Evolutionary conservation across 2,797 vertebrate species (phyloP), one percentile per base, ranked within the genome.

Genomic region (Carduelis carduelis): DNA sequence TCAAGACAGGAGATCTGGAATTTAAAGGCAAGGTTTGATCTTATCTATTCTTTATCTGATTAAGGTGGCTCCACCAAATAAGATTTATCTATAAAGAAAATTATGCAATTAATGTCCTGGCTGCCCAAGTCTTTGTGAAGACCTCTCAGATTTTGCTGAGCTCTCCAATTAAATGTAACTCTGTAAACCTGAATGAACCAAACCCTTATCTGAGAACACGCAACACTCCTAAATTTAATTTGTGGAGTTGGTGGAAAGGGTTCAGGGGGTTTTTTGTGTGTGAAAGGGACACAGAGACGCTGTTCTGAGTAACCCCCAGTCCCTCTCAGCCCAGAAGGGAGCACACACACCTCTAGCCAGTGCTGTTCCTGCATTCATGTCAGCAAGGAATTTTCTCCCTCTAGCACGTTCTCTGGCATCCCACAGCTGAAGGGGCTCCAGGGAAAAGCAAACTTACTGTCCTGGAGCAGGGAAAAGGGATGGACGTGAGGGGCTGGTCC

Each of bases 21-120:
- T 95, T 70, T 93, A 98, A 98, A 98, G 97, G 93, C 97, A 94
- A 97, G 97, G 98, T 98, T 98, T 97, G 98, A 99, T 98, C 97
- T 98, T 98, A 98, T 98, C 98, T 96, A 55, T 96, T 95, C 91
- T 90, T 98, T 97, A 98, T 98, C 98, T 96, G 97, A 98, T 96
- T 93, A 96, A 89, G 55, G 95, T 91, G 97, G 97, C 97, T 98
- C 97, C 98, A 85, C 95, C 93, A 95, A 91, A 96, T 95, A 95
- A 96, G 96, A 96, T 96, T 96, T 97, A 97, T 97, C 97, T 97
- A 94, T 92, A 97, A 97, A 97, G 95, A 96, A 97, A 98, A 97
- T 96, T 96, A 97, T 77, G 93, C 84, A 44, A 95, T 95, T 96
- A 96, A 95, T 94, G 97, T 96, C 90, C 95, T 2, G 80, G 44